Percentiles rank a stretch among this genome's conserved stretches.
Conservation (phyloP, 2,797 vertebrate genomes). For the Linurgus olivaceus region DNA sequence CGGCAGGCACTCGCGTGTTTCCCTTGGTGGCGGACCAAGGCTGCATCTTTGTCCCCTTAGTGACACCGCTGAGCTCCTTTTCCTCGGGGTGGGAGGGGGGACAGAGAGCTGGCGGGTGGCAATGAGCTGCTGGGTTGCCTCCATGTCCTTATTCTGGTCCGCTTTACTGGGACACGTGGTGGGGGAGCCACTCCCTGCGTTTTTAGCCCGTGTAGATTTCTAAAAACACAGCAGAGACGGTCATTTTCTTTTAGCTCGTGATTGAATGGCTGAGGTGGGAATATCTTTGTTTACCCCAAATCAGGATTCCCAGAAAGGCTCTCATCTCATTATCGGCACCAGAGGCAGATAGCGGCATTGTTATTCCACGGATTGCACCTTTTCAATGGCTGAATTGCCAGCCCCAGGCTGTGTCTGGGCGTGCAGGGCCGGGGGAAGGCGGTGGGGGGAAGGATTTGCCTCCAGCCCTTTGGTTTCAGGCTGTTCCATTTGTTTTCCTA, state of each 20-base stretch:
- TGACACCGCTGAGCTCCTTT: not conserved
- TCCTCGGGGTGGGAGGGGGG: not conserved
- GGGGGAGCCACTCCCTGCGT: fast-evolving
- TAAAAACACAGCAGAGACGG: not conserved
- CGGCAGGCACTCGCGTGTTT: not conserved
- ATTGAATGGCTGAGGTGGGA: not conserved
- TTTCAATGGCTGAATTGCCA: not conserved
- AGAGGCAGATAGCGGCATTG: not conserved
- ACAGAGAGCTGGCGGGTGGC: fast-evolving
- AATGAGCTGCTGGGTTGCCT: not conserved
- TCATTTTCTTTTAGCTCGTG: not conserved
- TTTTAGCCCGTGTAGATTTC: not conserved
- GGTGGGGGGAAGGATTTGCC: not conserved
- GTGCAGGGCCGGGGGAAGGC: not conserved
- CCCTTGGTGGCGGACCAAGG: fast-evolving
- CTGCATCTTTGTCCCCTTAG: not conserved
- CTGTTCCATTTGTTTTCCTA: not conserved
- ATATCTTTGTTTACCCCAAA: not conserved
- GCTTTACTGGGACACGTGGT: fast-evolving
- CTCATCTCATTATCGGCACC: not conserved
- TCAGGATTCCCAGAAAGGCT: not conserved
- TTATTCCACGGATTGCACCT: not conserved
- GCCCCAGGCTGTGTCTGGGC: not conserved
- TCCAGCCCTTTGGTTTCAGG: not conserved
- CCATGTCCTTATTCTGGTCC: fast-evolving